phyloP scores from a whole-genome alignment of 2,888 invertebrate species.

The Ischnura elegans region DNA sequence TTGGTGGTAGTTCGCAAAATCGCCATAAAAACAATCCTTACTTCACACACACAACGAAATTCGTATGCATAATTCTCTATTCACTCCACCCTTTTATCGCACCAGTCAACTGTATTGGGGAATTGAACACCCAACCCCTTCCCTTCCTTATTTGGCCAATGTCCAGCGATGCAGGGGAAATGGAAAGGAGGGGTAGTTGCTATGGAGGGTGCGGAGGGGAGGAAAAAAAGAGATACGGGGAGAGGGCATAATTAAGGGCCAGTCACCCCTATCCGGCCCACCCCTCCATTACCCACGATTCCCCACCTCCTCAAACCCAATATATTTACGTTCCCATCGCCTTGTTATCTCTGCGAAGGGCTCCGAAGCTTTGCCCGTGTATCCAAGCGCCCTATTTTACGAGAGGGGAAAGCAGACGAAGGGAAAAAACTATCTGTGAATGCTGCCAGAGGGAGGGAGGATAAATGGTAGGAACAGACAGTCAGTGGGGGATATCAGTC shows the following conservation, averaged over 20 bases:
- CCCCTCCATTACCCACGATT: background rate
- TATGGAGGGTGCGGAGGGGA: background rate
- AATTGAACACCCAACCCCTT: background rate
- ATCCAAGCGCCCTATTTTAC: constrained; percentile 46
- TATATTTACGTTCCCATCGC: background rate
- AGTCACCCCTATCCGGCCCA: background rate
- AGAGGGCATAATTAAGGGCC: constrained; percentile 46
- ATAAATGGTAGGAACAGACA: background rate
- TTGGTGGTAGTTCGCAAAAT: no score
- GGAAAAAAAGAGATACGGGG: background rate
- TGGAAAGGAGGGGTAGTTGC: background rate
- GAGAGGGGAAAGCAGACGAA: constrained; percentile 11
- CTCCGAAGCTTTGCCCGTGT: background rate
- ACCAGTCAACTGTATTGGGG: background rate
- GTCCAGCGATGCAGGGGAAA: background rate
- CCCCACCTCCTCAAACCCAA: background rate
- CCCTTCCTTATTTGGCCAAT: constrained; percentile 23
- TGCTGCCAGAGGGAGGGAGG: background rate
- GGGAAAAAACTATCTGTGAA: background rate
- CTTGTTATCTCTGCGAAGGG: constrained; percentile 44
- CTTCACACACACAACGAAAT: no score
- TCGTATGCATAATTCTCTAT: no score
- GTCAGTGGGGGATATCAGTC: background rate
- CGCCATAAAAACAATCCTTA: no score
- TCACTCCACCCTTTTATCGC: background rate